phyloP scores from a whole-genome alignment of 1,140 invertebrate genomes.

The Aphelinus atriplicis region DNA sequence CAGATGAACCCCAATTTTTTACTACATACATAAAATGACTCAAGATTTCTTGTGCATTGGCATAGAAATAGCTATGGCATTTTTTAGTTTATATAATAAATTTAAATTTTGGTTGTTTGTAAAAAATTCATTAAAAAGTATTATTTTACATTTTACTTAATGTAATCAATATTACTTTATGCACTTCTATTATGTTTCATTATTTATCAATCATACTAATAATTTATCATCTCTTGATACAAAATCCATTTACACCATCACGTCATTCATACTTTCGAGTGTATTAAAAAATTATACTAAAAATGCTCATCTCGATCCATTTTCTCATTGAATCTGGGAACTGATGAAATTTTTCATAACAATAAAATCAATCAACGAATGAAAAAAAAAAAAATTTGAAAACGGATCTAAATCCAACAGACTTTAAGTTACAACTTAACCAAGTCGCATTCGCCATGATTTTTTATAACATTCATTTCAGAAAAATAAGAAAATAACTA shows the following conservation, averaged over 20 bases:
- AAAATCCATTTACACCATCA: constrained; percentile 1
- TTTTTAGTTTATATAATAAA: too few species aligned
- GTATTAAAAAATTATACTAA: constrained; percentile 29
- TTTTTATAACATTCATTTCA: constrained; percentile 30
- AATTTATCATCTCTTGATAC: constrained; percentile 28
- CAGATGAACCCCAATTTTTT: too few species aligned
- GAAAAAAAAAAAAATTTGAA: not conserved
- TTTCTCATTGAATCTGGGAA: constrained; percentile 20
- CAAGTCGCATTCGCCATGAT: constrained; percentile 16
- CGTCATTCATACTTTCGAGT: constrained; percentile 17
- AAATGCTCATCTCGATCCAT: constrained; percentile 27
- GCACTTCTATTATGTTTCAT: constrained; percentile 11
- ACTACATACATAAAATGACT: too few species aligned
- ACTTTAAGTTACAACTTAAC: constrained; percentile 24
- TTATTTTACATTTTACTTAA: constrained; percentile 24
- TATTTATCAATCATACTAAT: constrained; percentile 32
- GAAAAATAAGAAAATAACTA: constrained; percentile 25
- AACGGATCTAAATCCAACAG: constrained; percentile 24
- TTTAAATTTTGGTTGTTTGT: constrained; percentile 8
- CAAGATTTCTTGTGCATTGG: too few species aligned
- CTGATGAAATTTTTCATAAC: constrained; percentile 23
- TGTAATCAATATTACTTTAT: constrained; percentile 22
- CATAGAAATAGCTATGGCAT: too few species aligned
- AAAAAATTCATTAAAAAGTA: constrained; percentile 21
- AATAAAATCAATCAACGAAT: constrained; percentile 39